These are phyloP conservation scores for Casuarius casuarius DNA, from an alignment of 2,113 vertebrate genomes.

Conservation along the genomic window DNA sequence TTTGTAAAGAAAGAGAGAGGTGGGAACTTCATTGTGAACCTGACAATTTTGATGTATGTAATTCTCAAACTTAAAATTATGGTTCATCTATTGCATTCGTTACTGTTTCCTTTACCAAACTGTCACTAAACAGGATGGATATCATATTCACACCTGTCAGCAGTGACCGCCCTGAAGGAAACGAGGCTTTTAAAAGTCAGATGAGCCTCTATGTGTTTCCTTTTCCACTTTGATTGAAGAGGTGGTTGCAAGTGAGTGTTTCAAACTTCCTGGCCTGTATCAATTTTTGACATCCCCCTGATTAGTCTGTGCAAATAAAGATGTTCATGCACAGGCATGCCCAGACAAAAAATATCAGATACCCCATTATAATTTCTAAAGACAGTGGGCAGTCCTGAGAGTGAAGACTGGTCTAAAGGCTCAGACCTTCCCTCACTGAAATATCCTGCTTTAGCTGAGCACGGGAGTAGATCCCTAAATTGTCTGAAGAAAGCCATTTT, in stretches of 20 bases:
- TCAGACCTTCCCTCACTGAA: neutral
- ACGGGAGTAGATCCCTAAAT: neutral
- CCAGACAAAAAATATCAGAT: neutral
- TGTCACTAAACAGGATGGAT: neutral
- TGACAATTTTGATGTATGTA: neutral
- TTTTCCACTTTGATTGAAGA: neutral
- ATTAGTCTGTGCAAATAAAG: neutral
- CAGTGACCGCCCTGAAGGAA: neutral
- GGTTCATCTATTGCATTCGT: neutral
- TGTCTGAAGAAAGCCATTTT: neutral
- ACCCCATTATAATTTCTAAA: neutral
- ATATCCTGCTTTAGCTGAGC: neutral
- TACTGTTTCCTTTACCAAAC: neutral
- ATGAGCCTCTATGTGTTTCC: neutral
- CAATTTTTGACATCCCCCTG: neutral
- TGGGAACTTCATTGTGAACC: neutral
- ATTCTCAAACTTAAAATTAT: neutral
- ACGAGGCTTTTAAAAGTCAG: neutral
- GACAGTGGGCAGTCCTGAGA: neutral
- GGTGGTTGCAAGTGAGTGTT: neutral
- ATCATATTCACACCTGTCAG: neutral
- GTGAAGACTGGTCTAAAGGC: neutral
- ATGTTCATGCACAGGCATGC: neutral
- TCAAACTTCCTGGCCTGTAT: neutral
- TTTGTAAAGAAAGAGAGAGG: conserved; percentile 10